phyloP scores from a whole-genome alignment of 2,888 invertebrate species.

The Agonopterix subpropinquella region DNA sequence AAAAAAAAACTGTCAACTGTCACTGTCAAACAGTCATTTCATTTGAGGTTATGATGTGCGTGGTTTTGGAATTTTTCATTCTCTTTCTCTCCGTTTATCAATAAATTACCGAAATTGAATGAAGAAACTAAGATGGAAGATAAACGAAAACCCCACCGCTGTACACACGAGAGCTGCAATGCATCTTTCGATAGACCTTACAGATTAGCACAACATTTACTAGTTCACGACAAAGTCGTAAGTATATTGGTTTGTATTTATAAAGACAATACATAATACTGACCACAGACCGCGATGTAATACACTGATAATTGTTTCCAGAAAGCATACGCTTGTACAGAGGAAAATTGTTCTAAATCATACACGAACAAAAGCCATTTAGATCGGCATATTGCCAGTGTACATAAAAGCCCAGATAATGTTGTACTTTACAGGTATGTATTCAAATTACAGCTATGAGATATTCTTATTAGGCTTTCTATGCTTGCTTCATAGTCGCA shows the following conservation, averaged over 20 bases:
- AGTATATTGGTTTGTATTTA: constrained; percentile 23
- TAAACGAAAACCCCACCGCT: constrained; percentile 32
- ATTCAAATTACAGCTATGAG: background rate
- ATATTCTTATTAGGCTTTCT: too few species aligned
- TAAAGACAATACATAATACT: background rate
- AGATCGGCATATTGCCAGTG: constrained; percentile 72
- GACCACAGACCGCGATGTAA: background rate
- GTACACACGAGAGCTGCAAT: constrained; percentile 60
- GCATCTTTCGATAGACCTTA: constrained; percentile 68
- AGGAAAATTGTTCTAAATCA: constrained; percentile 75
- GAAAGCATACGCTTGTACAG: constrained; percentile 76
- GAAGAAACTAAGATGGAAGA: background rate
- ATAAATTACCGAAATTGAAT: too few species aligned
- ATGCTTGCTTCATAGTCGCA: too few species aligned
- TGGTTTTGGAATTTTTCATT: too few species aligned
- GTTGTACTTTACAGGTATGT: constrained; percentile 47
- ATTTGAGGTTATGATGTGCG: too few species aligned
- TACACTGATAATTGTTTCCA: constrained; percentile 29
- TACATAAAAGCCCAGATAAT: constrained; percentile 46
- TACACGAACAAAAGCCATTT: constrained; percentile 78
- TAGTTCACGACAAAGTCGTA: constrained; percentile 75
- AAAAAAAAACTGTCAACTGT: too few species aligned
- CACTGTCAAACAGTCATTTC: too few species aligned
- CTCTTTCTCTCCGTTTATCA: too few species aligned
- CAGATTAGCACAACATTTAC: constrained; percentile 72